phyloP scores from a whole-genome alignment of 2,888 invertebrate species.

The Cosmopolites sordidus region DNA sequence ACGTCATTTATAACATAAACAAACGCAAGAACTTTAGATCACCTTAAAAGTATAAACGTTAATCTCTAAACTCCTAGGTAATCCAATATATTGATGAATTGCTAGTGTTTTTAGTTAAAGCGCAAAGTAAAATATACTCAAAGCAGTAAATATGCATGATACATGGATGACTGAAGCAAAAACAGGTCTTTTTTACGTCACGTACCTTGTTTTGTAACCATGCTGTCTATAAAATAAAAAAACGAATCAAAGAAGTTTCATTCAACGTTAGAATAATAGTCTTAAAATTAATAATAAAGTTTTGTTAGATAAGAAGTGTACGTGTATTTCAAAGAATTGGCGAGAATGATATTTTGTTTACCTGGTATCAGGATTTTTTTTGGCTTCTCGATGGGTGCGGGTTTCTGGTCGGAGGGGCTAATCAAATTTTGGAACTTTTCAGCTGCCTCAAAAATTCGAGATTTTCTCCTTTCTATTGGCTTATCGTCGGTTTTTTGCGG shows the following conservation, averaged over 20 bases:
- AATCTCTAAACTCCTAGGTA: too few relatives aligned
- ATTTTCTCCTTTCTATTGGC: slow-evolving; percentile 59
- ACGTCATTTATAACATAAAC: too few relatives aligned
- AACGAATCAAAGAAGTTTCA: slow-evolving; percentile 6
- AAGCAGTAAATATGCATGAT: too few relatives aligned
- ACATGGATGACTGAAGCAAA: not conserved
- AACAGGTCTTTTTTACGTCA: slow-evolving; percentile 4
- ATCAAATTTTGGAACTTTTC: slow-evolving; percentile 64
- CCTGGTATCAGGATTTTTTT: slow-evolving; percentile 55
- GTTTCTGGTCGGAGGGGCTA: slow-evolving; percentile 41
- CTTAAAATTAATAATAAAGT: not conserved
- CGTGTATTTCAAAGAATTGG: not conserved
- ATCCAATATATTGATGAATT: too few relatives aligned
- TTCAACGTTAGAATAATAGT: not conserved
- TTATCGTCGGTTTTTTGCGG: slow-evolving; percentile 38
- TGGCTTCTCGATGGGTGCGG: slow-evolving; percentile 53
- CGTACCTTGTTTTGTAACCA: slow-evolving; percentile 27
- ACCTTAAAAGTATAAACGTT: too few relatives aligned
- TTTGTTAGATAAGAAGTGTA: not conserved
- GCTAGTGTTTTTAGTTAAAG: too few relatives aligned
- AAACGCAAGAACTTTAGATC: too few relatives aligned
- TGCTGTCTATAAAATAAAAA: slow-evolving; percentile 26
- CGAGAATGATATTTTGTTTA: slow-evolving; percentile 2
- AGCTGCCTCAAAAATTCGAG: slow-evolving; percentile 65
- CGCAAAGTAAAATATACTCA: too few relatives aligned